Base-by-base conservation (phyloP, 2,888 invertebrate species). In the Xylota sylvarum region DNA sequence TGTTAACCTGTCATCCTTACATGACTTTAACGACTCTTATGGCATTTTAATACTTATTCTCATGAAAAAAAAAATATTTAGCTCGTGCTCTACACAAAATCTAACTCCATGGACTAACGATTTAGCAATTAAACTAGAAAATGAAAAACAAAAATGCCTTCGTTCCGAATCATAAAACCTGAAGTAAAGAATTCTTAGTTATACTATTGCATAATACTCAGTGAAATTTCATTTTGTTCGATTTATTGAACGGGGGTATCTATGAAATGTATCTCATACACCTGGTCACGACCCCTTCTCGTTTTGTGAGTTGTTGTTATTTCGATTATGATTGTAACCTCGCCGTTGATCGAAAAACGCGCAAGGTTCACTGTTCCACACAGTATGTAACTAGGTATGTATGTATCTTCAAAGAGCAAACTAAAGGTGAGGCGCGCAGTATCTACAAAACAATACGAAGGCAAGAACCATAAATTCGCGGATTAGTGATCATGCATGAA, bases 391-490 rank as follows among this genome's bases (percentile, higher is more conserved):
- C 46, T 50, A 32, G 1, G 17, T 52, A 17, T 27, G 32, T 30
- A 40, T 62, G 65, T 85, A 65, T 60, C 64, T 65, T 58, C 60
- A 32, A 58, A 55, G 60, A 67, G 43, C 46, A 43, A 64, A 23
- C 27, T 67, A 37, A 50, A 69, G 60, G 62, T 69, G 27, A 56
- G 62, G 70, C 65, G 43, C 58, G 40, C 52, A 50, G 14, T n/a
- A n/a, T n/a, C 60, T 43, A 81, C 37, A 65, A 58, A 52, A 81
- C 67, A 64, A 72, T 81, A 46, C 40, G 19, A 70, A 76, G 67
- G 72, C 72, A 82, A n/a, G 78, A 87, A 79, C 79, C 83, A 87
- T 87, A 87, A 87, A 87, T 87, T 87, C 83, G 78, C 83, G 87
- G 87, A 87, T 87, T 87, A 87, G 78, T 74, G 83, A 79, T 83